phyloP scores from a whole-genome alignment of 1,140 invertebrate genomes.

The Drosophila biarmipes region DNA sequence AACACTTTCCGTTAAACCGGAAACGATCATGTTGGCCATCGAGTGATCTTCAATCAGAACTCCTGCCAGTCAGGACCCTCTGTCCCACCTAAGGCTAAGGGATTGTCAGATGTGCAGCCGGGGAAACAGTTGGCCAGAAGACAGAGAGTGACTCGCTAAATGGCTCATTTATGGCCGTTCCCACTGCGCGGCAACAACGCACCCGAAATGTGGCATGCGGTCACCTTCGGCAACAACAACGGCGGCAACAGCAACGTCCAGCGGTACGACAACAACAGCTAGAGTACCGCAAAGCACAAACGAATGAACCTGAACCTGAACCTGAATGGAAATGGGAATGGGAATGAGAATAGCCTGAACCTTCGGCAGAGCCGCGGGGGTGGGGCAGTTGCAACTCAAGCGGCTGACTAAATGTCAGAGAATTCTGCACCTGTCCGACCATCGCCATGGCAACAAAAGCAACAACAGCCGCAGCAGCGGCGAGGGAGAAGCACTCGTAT shows the following conservation, averaged over 20 bases:
- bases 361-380: constrained; percentile 8
- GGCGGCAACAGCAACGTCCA: constrained; percentile 13
- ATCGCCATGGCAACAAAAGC: constrained; percentile 77
- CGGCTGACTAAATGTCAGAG: constrained; percentile 71
- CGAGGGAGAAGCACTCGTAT: constrained; percentile 23
- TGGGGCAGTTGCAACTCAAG: constrained; percentile 54
- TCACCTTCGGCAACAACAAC: constrained; percentile 37
- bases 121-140: constrained; percentile 65
- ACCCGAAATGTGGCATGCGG: constrained; percentile 71
- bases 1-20: constrained; percentile 28
- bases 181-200: constrained; percentile 61
- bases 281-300: constrained; percentile 72
- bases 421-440: constrained; percentile 81
- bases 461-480: constrained; percentile 27
- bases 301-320: constrained; percentile 66
- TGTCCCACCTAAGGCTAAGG: neutral
- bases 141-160: constrained; percentile 78
- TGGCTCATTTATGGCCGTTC: constrained; percentile 78
- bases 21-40: constrained; percentile 34
- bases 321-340: constrained; percentile 1
- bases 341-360: neutral
- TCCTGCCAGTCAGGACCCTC: constrained; percentile 28
- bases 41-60: constrained; percentile 57
- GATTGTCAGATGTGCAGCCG: constrained; percentile 33
- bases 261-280: constrained; percentile 17